Conservation (phyloP, 2,797 vertebrate species). For the Chromis chromis region DNA sequence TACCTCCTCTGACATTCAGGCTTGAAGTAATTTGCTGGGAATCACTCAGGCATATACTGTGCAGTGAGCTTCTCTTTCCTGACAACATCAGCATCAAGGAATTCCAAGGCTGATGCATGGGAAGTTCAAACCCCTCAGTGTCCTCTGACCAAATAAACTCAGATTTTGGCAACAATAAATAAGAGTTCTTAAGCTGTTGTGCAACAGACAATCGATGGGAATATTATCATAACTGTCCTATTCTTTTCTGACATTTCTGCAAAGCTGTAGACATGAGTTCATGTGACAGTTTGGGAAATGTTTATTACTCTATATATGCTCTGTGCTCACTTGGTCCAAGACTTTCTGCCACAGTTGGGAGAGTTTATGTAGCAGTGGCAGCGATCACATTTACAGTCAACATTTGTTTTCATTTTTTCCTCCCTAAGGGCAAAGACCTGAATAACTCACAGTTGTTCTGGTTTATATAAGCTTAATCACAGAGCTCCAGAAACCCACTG, state of each 20-base stretch:
- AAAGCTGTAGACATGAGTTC: slow-evolving; percentile 13
- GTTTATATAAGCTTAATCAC: slow-evolving; percentile 47
- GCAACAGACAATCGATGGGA: slow-evolving; percentile 33
- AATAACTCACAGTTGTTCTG: slow-evolving; percentile 33
- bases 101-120: slow-evolving; percentile 50
- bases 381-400: slow-evolving; percentile 35
- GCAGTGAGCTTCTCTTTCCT: slow-evolving; percentile 49
- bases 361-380: slow-evolving; percentile 39
- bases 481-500: slow-evolving; percentile 17
- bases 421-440: slow-evolving; percentile 34
- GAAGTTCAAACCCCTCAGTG: slow-evolving; percentile 48
- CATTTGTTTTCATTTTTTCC: slow-evolving; percentile 43
- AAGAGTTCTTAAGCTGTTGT: slow-evolving; percentile 26
- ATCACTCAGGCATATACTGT: slow-evolving; percentile 53
- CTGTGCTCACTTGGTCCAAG: background rate
- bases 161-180: slow-evolving; percentile 37
- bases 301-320: slow-evolving; percentile 14
- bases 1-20: slow-evolving; percentile 58
- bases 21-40: slow-evolving; percentile 68
- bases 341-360: background rate
- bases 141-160: slow-evolving; percentile 50
- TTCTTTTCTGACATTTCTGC: slow-evolving; percentile 3
- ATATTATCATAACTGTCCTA: background rate
- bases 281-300: slow-evolving; percentile 43
- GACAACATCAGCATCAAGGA: slow-evolving; percentile 61